Conservation (phyloP, 2,113 vertebrate genomes). For the Centropristis striata region DNA sequence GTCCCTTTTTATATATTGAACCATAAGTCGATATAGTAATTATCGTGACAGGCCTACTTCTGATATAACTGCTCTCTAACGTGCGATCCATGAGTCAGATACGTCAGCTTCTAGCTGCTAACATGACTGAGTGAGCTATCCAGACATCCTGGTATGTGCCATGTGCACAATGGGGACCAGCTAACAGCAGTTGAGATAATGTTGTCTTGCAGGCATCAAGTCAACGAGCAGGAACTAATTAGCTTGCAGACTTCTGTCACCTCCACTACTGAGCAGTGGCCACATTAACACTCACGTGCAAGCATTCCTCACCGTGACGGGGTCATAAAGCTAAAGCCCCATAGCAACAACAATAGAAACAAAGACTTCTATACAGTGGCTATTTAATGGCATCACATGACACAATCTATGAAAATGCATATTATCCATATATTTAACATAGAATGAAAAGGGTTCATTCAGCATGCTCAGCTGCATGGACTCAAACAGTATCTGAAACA, state of each 20-base stretch:
- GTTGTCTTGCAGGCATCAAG: slow-evolving; percentile 65
- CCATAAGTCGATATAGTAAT: too few relatives aligned
- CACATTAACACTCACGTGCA: slow-evolving; percentile 63
- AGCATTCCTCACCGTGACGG: slow-evolving; percentile 63
- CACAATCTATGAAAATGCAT: not conserved
- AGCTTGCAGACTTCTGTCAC: slow-evolving; percentile 65
- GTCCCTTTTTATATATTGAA: too few relatives aligned
- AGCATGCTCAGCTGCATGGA: not conserved
- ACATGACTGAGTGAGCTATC: slow-evolving; percentile 38
- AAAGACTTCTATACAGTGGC: slow-evolving; percentile 12
- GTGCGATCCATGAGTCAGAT: slow-evolving; percentile 52
- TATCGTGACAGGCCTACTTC: too few relatives aligned
- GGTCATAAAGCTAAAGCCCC: slow-evolving; percentile 55
- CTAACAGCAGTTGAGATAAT: slow-evolving; percentile 68
- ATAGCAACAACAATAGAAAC: slow-evolving; percentile 24
- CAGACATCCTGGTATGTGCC: slow-evolving; percentile 55
- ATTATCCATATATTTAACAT: too few relatives aligned
- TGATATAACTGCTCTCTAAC: slow-evolving; percentile 37
- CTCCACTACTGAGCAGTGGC: slow-evolving; percentile 45
- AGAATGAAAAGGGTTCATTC: slow-evolving; percentile 6
- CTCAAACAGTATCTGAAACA: slow-evolving; percentile 13
- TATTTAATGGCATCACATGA: slow-evolving; percentile 19
- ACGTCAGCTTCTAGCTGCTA: slow-evolving; percentile 22
- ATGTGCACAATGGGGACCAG: slow-evolving; percentile 43
- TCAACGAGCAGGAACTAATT: slow-evolving; percentile 81